Evolutionary conservation across 2,113 vertebrate species (phyloP).

Genomic region (Alligator mississippiensis): DNA sequence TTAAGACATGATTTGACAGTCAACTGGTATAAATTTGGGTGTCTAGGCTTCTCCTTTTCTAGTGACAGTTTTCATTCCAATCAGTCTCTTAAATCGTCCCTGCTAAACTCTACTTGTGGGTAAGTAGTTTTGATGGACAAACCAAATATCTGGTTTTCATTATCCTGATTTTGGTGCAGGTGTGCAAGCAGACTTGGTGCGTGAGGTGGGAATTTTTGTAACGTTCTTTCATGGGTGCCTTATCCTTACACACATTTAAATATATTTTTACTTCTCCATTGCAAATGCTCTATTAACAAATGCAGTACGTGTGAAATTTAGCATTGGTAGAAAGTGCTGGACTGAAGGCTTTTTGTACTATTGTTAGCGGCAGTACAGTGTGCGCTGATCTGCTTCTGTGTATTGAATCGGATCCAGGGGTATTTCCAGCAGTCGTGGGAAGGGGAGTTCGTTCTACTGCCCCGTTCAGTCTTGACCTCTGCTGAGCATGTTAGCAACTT

Average conservation of each 20-base stretch:
- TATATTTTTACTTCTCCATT: neutral
- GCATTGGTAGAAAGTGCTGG: rapidly evolving
- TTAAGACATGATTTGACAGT: neutral
- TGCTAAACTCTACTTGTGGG: neutral
- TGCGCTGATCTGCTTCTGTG: neutral
- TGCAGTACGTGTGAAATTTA: neutral
- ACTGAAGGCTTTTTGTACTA: neutral
- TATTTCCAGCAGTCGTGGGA: neutral
- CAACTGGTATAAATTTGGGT: neutral
- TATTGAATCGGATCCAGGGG: neutral
- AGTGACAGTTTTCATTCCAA: neutral
- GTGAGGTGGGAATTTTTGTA: neutral
- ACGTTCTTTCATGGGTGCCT: rapidly evolving
- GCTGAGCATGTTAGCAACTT: neutral
- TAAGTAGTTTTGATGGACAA: neutral
- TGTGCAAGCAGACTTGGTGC: neutral
- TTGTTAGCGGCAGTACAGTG: too few relatives aligned
- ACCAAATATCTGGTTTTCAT: neutral
- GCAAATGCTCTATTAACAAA: neutral
- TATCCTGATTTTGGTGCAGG: neutral
- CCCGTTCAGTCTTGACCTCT: neutral
- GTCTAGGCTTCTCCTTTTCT: neutral
- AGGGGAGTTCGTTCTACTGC: neutral
- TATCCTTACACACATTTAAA: neutral
- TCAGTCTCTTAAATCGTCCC: conserved; percentile 4